These are phyloP conservation scores for Tetranychus piercei DNA, from an alignment of 2,888 invertebrate genomes.

Conservation along the genomic window DNA sequence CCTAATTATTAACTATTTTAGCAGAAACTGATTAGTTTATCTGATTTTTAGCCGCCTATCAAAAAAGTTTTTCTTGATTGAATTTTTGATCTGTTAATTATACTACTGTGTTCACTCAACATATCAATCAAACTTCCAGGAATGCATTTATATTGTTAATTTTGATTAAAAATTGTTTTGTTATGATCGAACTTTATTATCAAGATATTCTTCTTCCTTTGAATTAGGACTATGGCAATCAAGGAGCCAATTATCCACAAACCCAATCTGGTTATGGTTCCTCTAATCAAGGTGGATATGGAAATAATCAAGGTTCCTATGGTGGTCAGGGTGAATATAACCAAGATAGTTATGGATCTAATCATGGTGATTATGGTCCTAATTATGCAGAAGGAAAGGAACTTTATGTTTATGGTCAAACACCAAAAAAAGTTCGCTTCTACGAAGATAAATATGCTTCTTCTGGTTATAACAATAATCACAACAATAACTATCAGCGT, in stretches of 20 bases:
- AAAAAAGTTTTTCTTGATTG: neutral
- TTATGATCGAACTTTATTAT: too few relatives aligned
- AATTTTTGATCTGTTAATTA: neutral
- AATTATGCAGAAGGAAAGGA: slow-evolving; percentile 6
- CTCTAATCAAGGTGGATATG: neutral
- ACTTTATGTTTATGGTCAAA: neutral
- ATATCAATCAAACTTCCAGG: neutral
- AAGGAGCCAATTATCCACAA: too few relatives aligned
- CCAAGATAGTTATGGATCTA: neutral
- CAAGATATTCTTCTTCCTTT: too few relatives aligned
- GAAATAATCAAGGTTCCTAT: neutral
- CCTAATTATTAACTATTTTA: too few relatives aligned
- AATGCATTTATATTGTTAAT: too few relatives aligned
- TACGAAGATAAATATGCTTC: neutral
- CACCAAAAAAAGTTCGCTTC: neutral
- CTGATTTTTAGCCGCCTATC: neutral
- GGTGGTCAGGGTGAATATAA: neutral
- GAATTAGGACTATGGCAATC: too few relatives aligned
- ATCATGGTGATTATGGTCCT: slow-evolving; percentile 7
- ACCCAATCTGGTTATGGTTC: too few relatives aligned
- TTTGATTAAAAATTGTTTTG: too few relatives aligned
- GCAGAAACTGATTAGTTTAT: neutral
- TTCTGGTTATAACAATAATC: neutral
- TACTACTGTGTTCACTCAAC: neutral
- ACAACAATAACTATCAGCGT: neutral